phyloP scores from a whole-genome alignment of 37 sponge, comb jelly and placozoan species.

The Eunapius fragilis region DNA sequence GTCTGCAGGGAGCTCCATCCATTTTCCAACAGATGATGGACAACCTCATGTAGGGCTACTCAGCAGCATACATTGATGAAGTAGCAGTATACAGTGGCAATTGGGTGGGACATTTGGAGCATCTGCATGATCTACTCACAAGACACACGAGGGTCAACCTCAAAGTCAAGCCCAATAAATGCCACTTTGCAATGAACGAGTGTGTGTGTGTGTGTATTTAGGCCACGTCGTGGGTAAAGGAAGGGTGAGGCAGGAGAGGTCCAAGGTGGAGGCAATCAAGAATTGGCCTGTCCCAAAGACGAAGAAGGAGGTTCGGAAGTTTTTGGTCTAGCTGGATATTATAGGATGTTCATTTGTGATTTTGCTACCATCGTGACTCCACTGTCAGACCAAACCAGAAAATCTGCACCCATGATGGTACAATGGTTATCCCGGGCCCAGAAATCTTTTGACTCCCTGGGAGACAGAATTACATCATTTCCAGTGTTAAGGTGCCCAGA shows the following conservation, averaged over 20 bases:
- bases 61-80: background rate
- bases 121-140: too few relatives aligned
- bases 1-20: too few relatives aligned
- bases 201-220: slow-evolving; percentile 23
- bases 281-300: slow-evolving; percentile 24
- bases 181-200: slow-evolving; percentile 5
- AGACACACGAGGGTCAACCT: too few relatives aligned
- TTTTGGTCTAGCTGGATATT: slow-evolving; percentile 27
- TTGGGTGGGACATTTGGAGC: background rate
- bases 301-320: slow-evolving; percentile 13
- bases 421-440: background rate
- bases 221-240: slow-evolving; percentile 19
- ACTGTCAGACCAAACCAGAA: background rate
- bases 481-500: background rate
- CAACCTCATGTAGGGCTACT: too few relatives aligned
- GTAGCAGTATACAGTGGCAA: slow-evolving; percentile 2
- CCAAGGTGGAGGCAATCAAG: slow-evolving; percentile 22
- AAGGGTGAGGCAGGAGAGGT: slow-evolving; percentile 8
- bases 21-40: slow-evolving; percentile 1
- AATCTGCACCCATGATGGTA: background rate
- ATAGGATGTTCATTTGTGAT: background rate
- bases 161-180: background rate
- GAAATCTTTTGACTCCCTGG: slow-evolving; percentile 1
- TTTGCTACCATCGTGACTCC: background rate
- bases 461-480: background rate